A percentile compares a stretch with the other conserved stretches of the same genome.
phyloP scores from a whole-genome alignment of 2,888 invertebrate genomes.

The Melanostoma scalare region DNA sequence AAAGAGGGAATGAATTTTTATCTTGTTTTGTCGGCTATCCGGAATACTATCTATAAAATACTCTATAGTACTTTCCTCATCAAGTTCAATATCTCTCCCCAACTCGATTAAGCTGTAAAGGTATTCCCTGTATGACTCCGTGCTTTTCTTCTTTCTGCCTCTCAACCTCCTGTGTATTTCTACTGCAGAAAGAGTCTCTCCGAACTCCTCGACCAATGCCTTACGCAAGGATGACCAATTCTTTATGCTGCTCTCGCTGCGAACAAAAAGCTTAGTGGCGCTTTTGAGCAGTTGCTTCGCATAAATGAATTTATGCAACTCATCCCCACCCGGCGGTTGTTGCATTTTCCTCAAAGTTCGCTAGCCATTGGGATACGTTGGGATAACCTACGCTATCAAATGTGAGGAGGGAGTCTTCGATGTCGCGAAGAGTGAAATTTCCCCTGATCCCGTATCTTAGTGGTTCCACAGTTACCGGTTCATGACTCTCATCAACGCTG shows the following conservation, averaged over 20 bases:
- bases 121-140: constrained; percentile 48
- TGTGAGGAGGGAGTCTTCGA: constrained; percentile 26
- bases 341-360: constrained; percentile 33
- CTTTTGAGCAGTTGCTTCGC: constrained; percentile 42
- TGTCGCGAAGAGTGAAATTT: constrained; percentile 28
- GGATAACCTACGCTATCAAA: constrained; percentile 23
- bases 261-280: constrained; percentile 34
- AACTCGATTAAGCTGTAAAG: constrained; percentile 50
- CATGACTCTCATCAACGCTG: no score
- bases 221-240: constrained; percentile 46
- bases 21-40: constrained; percentile 2
- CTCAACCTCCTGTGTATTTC: constrained; percentile 19
- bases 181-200: constrained; percentile 25
- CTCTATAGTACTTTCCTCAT: constrained; percentile 59
- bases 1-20: no score
- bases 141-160: constrained; percentile 25
- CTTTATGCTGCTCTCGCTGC: constrained; percentile 27
- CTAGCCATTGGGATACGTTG: constrained; percentile 9
- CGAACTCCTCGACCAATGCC: constrained; percentile 38
- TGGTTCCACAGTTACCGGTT: no score
- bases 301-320: constrained; percentile 56
- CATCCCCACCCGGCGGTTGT: constrained; percentile 21
- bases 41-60: constrained; percentile 60
- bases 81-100: constrained; percentile 43
- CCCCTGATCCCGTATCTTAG: background rate